Evolutionary conservation across 1,140 invertebrate genomes (phyloP).

Genomic region (Babylonia areolata): DNA sequence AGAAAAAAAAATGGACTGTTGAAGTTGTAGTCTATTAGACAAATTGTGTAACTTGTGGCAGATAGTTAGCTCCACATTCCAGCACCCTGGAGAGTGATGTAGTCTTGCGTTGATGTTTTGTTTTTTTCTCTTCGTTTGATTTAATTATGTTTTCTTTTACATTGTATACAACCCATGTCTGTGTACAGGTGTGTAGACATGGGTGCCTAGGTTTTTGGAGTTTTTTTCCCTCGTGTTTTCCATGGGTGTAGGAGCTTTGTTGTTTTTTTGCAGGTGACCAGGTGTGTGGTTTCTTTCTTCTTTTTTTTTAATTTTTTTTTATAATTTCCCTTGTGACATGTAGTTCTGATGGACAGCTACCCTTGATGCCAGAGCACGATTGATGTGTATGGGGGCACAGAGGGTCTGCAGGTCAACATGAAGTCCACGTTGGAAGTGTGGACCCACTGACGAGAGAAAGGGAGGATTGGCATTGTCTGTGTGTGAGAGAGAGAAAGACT

Average conservation of each 20-base stretch:
- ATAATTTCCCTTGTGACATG: background rate
- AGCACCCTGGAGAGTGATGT: background rate
- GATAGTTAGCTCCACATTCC: background rate
- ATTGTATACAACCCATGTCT: background rate
- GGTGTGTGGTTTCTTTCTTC: background rate
- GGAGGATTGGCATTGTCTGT: background rate
- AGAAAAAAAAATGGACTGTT: too few relatives aligned
- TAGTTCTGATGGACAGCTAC: constrained; percentile 7
- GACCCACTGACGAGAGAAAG: background rate
- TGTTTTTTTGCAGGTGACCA: background rate
- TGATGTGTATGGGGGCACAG: background rate
- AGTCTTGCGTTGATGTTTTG: background rate
- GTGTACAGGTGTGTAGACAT: background rate
- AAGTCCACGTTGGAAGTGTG: background rate
- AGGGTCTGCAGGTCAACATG: too few relatives aligned
- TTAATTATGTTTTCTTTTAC: background rate
- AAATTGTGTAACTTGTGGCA: too few relatives aligned
- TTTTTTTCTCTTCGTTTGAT: background rate
- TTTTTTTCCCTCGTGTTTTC: background rate
- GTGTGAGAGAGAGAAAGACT: background rate
- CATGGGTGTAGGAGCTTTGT: background rate
- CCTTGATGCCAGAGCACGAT: constrained; percentile 6
- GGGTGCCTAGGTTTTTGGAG: background rate
- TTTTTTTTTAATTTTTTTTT: background rate
- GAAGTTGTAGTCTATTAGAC: too few relatives aligned